These are phyloP conservation scores for Haplochromis vanheusdeni DNA, from an alignment of 2,113 vertebrate species.

Conservation along the genomic window DNA sequence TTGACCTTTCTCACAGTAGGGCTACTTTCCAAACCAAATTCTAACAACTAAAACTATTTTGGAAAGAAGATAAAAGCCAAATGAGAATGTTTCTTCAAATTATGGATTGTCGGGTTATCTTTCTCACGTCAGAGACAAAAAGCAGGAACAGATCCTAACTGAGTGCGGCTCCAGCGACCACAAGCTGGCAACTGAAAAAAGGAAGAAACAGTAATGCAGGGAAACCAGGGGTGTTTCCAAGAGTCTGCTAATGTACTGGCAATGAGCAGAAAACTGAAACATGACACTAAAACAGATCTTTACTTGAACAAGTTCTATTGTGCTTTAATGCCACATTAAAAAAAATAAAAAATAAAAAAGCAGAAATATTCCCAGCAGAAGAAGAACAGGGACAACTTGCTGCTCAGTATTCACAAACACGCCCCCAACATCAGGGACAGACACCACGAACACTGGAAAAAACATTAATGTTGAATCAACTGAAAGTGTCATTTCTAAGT, in stretches of 20 bases:
- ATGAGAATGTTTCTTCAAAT: not conserved
- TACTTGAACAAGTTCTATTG: not conserved
- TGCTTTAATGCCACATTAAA: not conserved
- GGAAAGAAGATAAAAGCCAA: not conserved
- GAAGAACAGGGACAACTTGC: accelerated
- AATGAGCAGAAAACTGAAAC: not conserved
- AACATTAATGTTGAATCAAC: not conserved
- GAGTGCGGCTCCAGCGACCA: not conserved
- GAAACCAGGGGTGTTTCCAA: not conserved
- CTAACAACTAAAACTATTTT: not conserved
- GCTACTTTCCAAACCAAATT: not conserved
- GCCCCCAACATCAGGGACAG: not conserved
- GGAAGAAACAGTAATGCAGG: not conserved
- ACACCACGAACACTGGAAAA: accelerated
- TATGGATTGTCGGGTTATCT: not conserved
- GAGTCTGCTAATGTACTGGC: accelerated
- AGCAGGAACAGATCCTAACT: not conserved
- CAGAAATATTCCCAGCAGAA: not conserved
- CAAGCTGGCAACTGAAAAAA: not conserved
- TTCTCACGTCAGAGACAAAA: not conserved
- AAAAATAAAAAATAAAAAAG: not conserved
- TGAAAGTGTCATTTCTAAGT: not conserved
- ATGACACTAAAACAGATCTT: not conserved
- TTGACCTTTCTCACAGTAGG: not conserved
- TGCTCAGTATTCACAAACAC: not conserved